Conservation (phyloP, 2,888 invertebrate species). For the Limnephilus marmoratus region DNA sequence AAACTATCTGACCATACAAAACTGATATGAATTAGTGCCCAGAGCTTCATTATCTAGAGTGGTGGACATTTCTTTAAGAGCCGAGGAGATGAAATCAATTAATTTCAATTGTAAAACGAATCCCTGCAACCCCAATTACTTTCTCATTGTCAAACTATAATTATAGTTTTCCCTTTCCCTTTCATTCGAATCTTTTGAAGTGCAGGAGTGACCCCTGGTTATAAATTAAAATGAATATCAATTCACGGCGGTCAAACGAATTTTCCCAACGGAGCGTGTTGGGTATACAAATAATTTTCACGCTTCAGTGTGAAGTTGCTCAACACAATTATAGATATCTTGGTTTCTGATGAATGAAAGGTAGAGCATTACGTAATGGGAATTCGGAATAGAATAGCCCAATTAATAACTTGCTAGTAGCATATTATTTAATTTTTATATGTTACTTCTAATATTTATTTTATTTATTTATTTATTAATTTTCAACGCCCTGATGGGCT, state of each 20-base stretch:
- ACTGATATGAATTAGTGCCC: conserved; percentile 6
- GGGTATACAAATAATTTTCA: conserved; percentile 50
- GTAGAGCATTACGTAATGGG: background rate
- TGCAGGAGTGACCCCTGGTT: conserved; percentile 59
- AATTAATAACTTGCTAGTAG: background rate
- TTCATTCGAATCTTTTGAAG: conserved; percentile 56
- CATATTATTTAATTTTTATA: too few species aligned
- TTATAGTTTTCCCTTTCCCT: conserved; percentile 62
- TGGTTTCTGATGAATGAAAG: background rate
- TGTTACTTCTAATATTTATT: too few species aligned
- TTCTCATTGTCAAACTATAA: conserved; percentile 64
- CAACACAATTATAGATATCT: conserved; percentile 8
- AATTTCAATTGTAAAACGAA: conserved; percentile 65
- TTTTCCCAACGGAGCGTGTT: conserved; percentile 32
- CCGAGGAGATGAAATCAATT: conserved; percentile 61
- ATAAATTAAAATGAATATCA: conserved; percentile 65
- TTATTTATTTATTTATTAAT: too few species aligned
- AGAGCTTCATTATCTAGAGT: conserved; percentile 46
- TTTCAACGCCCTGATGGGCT: too few species aligned
- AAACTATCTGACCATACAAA: conserved; percentile 16
- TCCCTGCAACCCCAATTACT: conserved; percentile 60
- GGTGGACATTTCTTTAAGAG: conserved; percentile 34
- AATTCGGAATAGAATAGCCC: background rate
- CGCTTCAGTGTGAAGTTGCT: background rate
- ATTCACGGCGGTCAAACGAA: conserved; percentile 58